phyloP scores from a whole-genome alignment of 1,140 invertebrate genomes.

The Thalassaphorura encarpata region DNA sequence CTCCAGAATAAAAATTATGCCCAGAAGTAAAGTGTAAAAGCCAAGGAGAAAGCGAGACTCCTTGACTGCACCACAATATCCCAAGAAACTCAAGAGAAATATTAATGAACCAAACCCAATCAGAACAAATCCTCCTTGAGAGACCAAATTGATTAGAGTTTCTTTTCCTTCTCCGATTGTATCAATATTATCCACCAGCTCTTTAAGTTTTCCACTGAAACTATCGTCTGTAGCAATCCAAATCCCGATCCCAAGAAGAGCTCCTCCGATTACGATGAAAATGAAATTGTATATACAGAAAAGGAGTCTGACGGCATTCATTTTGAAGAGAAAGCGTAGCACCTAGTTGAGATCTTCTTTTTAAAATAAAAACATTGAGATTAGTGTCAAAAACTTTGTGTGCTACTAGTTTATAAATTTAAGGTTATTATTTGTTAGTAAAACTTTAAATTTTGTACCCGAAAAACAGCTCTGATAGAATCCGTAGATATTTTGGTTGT shows the following conservation, averaged over 20 bases:
- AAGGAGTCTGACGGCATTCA: slow-evolving; percentile 7
- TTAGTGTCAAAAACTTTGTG: too few relatives aligned
- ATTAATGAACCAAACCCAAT: slow-evolving; percentile 64
- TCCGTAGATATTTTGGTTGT: too few relatives aligned
- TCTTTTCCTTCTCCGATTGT: neutral
- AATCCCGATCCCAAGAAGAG: neutral
- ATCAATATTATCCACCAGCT: neutral
- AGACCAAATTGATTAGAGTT: neutral
- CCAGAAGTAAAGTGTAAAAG: slow-evolving; percentile 58
- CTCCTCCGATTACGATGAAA: neutral
- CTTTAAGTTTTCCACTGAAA: neutral
- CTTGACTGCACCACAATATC: slow-evolving; percentile 72
- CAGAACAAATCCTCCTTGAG: slow-evolving; percentile 54
- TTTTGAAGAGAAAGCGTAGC: too few relatives aligned
- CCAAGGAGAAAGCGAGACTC: slow-evolving; percentile 67
- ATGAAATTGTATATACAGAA: slow-evolving; percentile 9
- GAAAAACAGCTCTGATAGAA: too few relatives aligned
- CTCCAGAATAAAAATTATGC: slow-evolving; percentile 57
- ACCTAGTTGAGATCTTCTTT: too few relatives aligned
- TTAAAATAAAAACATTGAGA: too few relatives aligned
- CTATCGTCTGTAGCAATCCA: neutral
- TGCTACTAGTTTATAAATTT: too few relatives aligned
- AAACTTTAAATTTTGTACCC: too few relatives aligned
- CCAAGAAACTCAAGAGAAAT: slow-evolving; percentile 69
- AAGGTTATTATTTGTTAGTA: too few relatives aligned